Evolutionary conservation across 2,888 invertebrate species (phyloP).

Genomic region (Hanleya hanleyi): DNA sequence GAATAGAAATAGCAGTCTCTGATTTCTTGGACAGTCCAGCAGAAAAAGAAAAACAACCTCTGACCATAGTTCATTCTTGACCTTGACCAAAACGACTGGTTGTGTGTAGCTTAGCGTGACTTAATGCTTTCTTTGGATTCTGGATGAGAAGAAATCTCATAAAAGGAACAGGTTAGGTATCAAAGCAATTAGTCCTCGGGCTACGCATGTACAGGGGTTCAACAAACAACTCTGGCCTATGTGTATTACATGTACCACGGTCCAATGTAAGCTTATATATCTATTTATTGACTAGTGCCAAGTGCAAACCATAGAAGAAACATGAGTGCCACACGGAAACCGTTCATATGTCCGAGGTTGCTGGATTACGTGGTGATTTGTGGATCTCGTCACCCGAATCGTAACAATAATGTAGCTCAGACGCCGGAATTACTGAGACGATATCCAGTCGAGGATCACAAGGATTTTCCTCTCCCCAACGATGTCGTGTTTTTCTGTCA

Average conservation of each 20-base stretch:
- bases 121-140: too few relatives aligned
- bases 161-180: too few relatives aligned
- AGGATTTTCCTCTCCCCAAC: conserved; percentile 96
- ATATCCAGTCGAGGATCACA: conserved; percentile 95
- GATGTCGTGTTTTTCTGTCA: conserved; percentile 99
- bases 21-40: too few relatives aligned
- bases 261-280: too few relatives aligned
- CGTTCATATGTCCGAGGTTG: conserved; percentile 78
- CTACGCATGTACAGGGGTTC: too few relatives aligned
- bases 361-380: conserved; percentile 97
- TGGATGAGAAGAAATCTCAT: too few relatives aligned
- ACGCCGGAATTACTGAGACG: conserved; percentile 93
- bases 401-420: conserved; percentile 77
- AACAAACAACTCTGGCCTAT: too few relatives aligned
- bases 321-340: conserved; percentile 56
- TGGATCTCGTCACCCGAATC: conserved; percentile 84
- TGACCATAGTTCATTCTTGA: background rate
- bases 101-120: too few relatives aligned
- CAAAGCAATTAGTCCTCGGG: too few relatives aligned
- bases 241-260: too few relatives aligned
- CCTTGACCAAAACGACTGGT: background rate
- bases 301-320: conserved; percentile 1
- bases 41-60: background rate
- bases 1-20: too few relatives aligned
- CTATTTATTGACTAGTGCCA: background rate